These are phyloP conservation scores for Dasypogon diadema DNA, from an alignment of 2,888 invertebrate genomes.

Conservation along the genomic window DNA sequence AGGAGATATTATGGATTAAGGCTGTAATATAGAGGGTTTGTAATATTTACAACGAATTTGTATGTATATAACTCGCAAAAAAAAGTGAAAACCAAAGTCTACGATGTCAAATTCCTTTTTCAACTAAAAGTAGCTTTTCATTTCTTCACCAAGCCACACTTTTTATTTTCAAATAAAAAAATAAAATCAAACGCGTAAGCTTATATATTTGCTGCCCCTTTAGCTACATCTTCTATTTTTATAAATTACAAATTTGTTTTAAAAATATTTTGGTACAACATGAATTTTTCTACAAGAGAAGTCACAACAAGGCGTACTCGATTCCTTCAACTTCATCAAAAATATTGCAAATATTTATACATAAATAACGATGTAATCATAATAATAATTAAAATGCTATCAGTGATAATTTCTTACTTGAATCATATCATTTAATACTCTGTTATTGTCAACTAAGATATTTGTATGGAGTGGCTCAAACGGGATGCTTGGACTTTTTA, in stretches of 20 bases:
- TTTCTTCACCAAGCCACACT: no score
- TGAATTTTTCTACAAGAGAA: constrained; percentile 10
- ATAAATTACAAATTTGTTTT: constrained; percentile 8
- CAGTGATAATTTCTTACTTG: constrained; percentile 20
- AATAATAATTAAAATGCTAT: constrained; percentile 23
- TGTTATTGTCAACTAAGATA: constrained; percentile 49
- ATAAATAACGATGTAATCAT: neutral
- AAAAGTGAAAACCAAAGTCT: no score
- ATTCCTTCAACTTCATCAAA: constrained; percentile 9
- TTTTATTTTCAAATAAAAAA: no score
- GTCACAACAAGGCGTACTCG: constrained; percentile 26
- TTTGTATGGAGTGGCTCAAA: constrained; percentile 26
- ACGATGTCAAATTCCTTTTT: no score
- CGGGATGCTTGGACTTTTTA: constrained; percentile 3
- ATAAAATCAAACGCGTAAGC: no score
- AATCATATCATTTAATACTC: constrained; percentile 43
- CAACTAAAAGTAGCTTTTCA: no score
- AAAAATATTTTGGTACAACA: constrained; percentile 21
- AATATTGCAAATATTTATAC: neutral
- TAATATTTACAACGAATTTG: no score
- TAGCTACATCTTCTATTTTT: neutral
- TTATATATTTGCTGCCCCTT: no score
- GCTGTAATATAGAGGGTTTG: no score
- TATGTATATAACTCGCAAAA: no score
- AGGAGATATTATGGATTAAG: no score